These are phyloP conservation scores for Pandion haliaetus DNA, from an alignment of 2,113 vertebrate genomes.

Conservation along the genomic window DNA sequence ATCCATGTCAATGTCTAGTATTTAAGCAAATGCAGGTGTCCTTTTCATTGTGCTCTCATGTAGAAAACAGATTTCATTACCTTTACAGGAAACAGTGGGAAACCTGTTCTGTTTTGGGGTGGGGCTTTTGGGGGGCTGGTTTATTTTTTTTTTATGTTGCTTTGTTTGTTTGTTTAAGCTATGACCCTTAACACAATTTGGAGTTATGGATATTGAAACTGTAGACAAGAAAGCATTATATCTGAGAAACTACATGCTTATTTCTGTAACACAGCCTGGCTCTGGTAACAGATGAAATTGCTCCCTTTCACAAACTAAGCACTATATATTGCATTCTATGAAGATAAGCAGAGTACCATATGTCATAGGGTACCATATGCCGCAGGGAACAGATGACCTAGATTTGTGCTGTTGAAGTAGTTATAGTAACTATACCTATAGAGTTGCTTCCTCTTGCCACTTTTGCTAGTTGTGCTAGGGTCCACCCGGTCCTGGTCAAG, in stretches of 20 bases:
- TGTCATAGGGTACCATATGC: not conserved
- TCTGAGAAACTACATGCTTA: not conserved
- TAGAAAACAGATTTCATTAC: not conserved
- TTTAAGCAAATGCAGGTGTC: not conserved
- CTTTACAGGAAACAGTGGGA: not conserved
- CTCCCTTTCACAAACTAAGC: not conserved
- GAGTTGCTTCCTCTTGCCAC: slow-evolving; percentile 93
- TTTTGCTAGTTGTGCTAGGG: slow-evolving; percentile 70
- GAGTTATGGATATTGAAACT: not conserved
- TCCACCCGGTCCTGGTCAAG: slow-evolving; percentile 90
- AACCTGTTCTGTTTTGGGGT: not conserved
- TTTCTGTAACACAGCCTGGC: not conserved
- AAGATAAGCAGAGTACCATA: not conserved
- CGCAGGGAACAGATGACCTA: not conserved
- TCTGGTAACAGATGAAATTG: not conserved
- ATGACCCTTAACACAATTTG: not conserved
- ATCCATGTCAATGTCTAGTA: not conserved
- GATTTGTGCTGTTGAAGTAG: not conserved
- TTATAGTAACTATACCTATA: slow-evolving; percentile 83
- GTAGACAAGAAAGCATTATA: not conserved
- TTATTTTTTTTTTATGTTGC: not conserved
- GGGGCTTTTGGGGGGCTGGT: accelerated
- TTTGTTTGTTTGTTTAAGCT: not conserved
- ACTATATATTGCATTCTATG: not conserved
- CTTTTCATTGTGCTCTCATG: not conserved